Evolutionary conservation across 1,140 invertebrate genomes (phyloP), one percentile per base, ranked within the genome.

Genomic region (Drosophila bocki): DNA sequence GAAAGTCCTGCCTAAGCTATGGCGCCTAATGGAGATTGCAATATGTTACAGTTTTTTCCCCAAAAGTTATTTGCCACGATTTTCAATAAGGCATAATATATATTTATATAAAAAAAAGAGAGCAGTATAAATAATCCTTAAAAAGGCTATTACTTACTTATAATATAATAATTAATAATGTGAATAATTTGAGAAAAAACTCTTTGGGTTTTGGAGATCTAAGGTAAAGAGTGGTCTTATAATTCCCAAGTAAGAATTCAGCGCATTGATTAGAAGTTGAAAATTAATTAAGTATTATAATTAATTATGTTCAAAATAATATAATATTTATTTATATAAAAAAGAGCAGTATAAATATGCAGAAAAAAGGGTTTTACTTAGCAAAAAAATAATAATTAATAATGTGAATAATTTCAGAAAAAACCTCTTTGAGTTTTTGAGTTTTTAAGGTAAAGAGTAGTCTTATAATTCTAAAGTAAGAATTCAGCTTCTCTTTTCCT

Each of bases 31-130:
- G 26, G 11, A 63, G 50, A 19, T 32, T 41, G 50, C 60, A 57
- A 58, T 63, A 63, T 63, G 60, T 63, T 63, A 15, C 53, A 63
- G 39, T 63, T 29, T 29, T 29, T 63, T 29, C 26, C 26, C 5
- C 26, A 1, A 29, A 29, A 29, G 26, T 6, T 29, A 29, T 29
- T 60, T 12, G 11, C n/a, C 19, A 19, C 22, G 19, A 26, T 11
- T 59, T 61, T 61, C 11, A 42, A 41, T 57, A 7, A 3, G 8
- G 6, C 15, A 26, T 29, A 7, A 39, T n/a, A 39, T 22, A 35
- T n/a, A 26, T 29, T 29, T 29, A 15, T 11, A 13, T 29, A 50
- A 11, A 11, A 2, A 26, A 48, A n/a, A n/a, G n/a, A 13, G n/a
- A n/a, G 1, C 8, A n/a, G 11, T 19, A n/a, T n/a, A n/a, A n/a